Evolutionary conservation across 2,113 vertebrate species (phyloP), one percentile per base, ranked within the genome.

Genomic region (Chrysochloris asiatica): DNA sequence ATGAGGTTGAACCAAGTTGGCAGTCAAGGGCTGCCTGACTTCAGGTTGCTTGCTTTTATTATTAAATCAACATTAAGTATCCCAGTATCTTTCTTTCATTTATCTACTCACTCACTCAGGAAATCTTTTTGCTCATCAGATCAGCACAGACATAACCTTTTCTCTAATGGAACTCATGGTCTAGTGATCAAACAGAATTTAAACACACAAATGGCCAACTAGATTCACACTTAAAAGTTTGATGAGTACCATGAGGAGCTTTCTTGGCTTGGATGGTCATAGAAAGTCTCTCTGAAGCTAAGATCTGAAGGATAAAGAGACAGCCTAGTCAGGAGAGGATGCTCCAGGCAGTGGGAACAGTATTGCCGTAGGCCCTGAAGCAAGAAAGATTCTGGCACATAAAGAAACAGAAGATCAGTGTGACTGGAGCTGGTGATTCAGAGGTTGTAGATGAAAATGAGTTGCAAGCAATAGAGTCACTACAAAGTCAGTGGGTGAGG

Each of bases 281-380:
- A 61, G 79, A 33, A 78, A 69, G 36, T 14, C 56, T 88, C 86
- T 90, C n/a, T 38, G 43, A 85, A 69, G 69, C 54, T 69, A 14
- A 11, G 33, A 45, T 36, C n/a, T 65, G 12, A 36, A 65, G 16
- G n/a, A 43, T 2, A n/a, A 52, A 36, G 16, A 52, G n/a, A 59
- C 54, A 33, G 67, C 33, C 36, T 67, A 38, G 48, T 41, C 30
- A 52, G 47, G 21, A 21, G 24, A 28, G 81, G 3, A 7, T 43
- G 21, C 33, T 83, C 16, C 43, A 22, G 65, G 56, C 69, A n/a
- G 71, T n/a, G 71, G 69, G 43, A 65, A 45, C 4, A 52, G 28
- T 6, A 6, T 5, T 8, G 6, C 19, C 16, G 9, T 4, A 16
- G 48, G 81, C 36, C 16, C 33, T 11, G 41, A 30, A 26, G 48